A percentile compares a stretch with the other conserved stretches of the same genome.
Conservation (phyloP, 2,797 vertebrate species). For the Columba guinea region DNA sequence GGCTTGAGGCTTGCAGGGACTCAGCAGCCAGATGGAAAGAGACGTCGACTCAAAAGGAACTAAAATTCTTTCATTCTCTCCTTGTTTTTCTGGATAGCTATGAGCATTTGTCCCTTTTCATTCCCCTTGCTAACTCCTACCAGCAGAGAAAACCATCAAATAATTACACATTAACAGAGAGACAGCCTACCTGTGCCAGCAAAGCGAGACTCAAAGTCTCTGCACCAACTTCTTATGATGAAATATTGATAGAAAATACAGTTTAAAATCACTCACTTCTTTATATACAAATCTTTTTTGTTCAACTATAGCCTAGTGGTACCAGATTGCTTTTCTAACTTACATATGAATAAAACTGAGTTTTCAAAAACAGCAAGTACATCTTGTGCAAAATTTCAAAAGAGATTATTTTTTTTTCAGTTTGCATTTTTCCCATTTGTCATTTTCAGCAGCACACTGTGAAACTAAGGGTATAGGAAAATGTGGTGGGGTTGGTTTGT, state of each 20-base stretch:
- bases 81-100: neutral
- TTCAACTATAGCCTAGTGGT: fast-evolving
- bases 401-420: neutral
- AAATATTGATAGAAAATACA: slow-evolving; percentile 25
- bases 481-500: neutral
- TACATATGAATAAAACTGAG: neutral
- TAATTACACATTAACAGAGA: neutral
- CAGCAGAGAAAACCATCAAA: neutral
- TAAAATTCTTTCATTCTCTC: neutral
- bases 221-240: neutral
- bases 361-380: neutral
- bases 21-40: neutral
- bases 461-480: neutral
- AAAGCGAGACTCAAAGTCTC: neutral
- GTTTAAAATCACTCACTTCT: neutral
- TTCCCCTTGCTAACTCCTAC: neutral
- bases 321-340: neutral
- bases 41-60: neutral
- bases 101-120: neutral
- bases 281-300: neutral
- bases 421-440: neutral
- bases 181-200: neutral
- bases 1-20: fast-evolving
- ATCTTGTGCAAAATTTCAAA: neutral
- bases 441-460: neutral